These are phyloP conservation scores for Leptosomus discolor DNA, from an alignment of 2,113 vertebrate species.

Conservation along the genomic window DNA sequence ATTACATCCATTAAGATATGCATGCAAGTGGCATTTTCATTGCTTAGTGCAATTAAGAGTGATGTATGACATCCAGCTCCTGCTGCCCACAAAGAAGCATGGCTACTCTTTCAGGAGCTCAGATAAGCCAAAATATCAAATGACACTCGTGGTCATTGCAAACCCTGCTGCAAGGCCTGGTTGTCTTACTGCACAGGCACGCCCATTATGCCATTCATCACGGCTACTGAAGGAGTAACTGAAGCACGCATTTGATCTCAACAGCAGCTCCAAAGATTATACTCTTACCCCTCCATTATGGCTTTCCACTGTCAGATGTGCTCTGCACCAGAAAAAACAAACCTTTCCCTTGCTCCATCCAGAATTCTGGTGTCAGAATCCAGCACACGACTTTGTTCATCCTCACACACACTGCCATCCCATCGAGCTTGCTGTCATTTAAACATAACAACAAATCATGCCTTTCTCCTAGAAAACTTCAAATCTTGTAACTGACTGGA, in stretches of 20 bases:
- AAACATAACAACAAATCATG: background rate
- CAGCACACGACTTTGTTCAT: rapidly evolving
- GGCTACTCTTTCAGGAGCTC: background rate
- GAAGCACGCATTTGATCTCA: background rate
- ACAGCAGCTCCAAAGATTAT: background rate
- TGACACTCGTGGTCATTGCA: background rate
- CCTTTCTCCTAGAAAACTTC: background rate
- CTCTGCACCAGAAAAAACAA: background rate
- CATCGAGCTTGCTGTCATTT: background rate
- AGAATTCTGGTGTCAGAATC: background rate
- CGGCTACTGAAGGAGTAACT: background rate
- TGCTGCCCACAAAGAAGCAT: background rate
- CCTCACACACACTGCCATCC: background rate
- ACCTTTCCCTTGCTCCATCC: background rate
- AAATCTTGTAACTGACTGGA: background rate
- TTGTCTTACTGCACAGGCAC: background rate
- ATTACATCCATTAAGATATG: background rate
- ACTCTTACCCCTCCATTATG: background rate
- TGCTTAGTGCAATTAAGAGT: background rate
- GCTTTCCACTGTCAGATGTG: rapidly evolving
- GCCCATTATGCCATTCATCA: background rate
- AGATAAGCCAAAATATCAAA: background rate
- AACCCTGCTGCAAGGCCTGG: background rate
- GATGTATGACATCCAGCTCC: background rate
- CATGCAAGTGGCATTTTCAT: background rate